Base-by-base conservation (phyloP, 2,113 vertebrate genomes). In the Jaculus jaculus region DNA sequence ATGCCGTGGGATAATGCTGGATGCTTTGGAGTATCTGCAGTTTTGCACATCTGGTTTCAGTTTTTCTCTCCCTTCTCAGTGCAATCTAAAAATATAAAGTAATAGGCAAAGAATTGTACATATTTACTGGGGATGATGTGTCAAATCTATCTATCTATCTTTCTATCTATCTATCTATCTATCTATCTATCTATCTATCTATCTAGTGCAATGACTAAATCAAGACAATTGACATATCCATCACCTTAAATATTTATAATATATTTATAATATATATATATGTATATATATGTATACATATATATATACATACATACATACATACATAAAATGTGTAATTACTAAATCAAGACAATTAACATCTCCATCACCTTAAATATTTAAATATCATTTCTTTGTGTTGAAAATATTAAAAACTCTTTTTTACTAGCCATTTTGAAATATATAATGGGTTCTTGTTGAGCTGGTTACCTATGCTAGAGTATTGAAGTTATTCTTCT, bases 1-100 rank as follows among this genome's bases (percentile, higher is more conserved):
- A 12, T 12, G 60, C 8, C 12, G 7, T 2, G 17, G 10, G 8
- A 16, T 39, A 30, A 15, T 23, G 0, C 5, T 84, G 23, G 58
- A 58, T 51, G 4, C 26, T 32, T 16, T 54, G 32, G 11, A 10
- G 5, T 54, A 39, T 60, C 15, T 32, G 17, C 5, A 91, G 47
- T 21, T 28, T 0, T 2, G 71, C 34, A 18, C 39, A 10, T 75
- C 28, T 12, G 0, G 37, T 47, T n/a, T 42, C 3, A 66, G 17
- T 5, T 83, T 79, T 39, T 79, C 68, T 32, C 11, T 77, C 18
- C 18, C n/a, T 87, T 73, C 42, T 86, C 20, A 42, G 65, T 37
- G 6, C 84, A n/a, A 23, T 54, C 34, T 65, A 66, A 74, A 65
- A 47, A 42, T 4, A 74, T 39, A 21, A 86, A 37, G 34, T 23